Percentiles rank a stretch among this genome's conserved stretches.
Evolutionary conservation across 1,140 invertebrate genomes (phyloP).

Genomic region (Triops cancriformis): DNA sequence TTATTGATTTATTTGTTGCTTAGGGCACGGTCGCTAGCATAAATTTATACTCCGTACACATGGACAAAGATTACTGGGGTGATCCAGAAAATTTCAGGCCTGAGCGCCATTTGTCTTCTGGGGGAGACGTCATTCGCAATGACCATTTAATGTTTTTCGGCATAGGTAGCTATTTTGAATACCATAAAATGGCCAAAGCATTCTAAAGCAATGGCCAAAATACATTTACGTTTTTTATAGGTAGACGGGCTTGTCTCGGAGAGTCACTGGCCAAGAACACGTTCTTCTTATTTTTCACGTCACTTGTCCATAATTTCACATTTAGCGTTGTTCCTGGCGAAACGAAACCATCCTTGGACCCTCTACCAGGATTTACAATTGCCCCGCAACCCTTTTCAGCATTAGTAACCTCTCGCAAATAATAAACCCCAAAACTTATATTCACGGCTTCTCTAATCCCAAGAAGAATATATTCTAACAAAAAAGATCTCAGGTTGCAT

Average conservation of each 20-base stretch:
- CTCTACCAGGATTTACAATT: constrained; percentile 39
- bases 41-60: constrained; percentile 53
- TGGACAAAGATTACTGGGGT: constrained; percentile 51
- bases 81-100: constrained; percentile 61
- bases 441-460: not conserved
- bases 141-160: constrained; percentile 58
- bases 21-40: constrained; percentile 52
- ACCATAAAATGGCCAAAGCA: too few species aligned
- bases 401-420: constrained; percentile 16
- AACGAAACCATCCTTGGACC: constrained; percentile 31
- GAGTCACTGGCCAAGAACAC: constrained; percentile 27
- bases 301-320: constrained; percentile 23
- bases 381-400: constrained; percentile 36
- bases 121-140: constrained; percentile 45
- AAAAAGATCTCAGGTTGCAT: too few species aligned
- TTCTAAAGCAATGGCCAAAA: too few species aligned
- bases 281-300: constrained; percentile 27
- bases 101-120: constrained; percentile 52
- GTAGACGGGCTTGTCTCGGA: constrained; percentile 28
- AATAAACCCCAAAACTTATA: not conserved
- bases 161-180: constrained; percentile 44
- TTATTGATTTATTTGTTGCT: too few species aligned
- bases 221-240: constrained; percentile 34
- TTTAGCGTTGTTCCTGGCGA: constrained; percentile 16
- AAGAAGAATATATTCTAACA: too few species aligned